A percentile compares a stretch with the other conserved stretches of the same genome.
phyloP scores from a whole-genome alignment of 2,888 invertebrate species.

The Leptopterna dolabrata region DNA sequence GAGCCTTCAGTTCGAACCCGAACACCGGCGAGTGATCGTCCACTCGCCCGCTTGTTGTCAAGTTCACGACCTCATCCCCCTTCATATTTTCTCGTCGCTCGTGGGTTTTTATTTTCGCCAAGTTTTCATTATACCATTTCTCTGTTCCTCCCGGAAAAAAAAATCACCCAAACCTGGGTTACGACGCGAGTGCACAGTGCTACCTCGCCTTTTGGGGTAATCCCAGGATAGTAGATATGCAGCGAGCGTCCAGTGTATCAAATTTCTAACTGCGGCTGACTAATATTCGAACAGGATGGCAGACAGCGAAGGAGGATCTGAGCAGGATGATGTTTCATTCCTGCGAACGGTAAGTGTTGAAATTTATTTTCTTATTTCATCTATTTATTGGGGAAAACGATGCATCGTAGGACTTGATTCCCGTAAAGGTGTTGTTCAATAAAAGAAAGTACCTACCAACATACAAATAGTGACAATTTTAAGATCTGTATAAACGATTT shows the following conservation, averaged over 20 bases:
- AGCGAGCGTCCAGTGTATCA: neutral
- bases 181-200: conserved; percentile 41
- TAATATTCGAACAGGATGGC: conserved; percentile 74
- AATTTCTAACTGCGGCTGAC: neutral
- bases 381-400: neutral
- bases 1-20: conserved; percentile 39
- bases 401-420: too few species aligned
- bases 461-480: too few species aligned
- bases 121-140: neutral
- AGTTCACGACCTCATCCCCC: neutral
- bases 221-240: neutral
- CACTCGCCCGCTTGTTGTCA: neutral
- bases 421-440: neutral
- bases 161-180: neutral
- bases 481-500: too few species aligned
- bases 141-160: neutral
- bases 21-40: conserved; percentile 43
- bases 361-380: neutral
- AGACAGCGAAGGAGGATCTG: conserved; percentile 94
- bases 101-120: neutral
- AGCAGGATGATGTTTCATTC: conserved; percentile 99
- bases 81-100: neutral
- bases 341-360: conserved; percentile 89
- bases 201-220: neutral
- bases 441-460: too few species aligned